A percentile compares a stretch with the other conserved stretches of the same genome.
These are phyloP conservation scores for Vombatus ursinus DNA, from an alignment of 2,113 vertebrate species.

Conservation along the genomic window DNA sequence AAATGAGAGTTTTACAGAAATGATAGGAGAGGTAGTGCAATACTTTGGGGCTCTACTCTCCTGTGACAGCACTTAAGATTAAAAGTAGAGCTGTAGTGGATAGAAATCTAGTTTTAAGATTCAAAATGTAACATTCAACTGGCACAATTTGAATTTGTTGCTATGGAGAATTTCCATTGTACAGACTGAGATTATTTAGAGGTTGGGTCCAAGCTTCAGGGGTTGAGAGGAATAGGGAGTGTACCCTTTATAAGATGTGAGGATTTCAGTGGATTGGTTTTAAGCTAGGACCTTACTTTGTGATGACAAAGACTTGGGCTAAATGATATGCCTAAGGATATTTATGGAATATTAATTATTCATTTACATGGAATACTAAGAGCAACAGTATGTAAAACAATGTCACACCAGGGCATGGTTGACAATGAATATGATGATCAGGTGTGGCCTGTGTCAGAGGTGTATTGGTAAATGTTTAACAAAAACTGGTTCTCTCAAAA, in stretches of 20 bases:
- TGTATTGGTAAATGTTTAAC: not conserved
- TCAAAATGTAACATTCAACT: not conserved
- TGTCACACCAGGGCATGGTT: not conserved
- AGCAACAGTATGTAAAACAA: not conserved
- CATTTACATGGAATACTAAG: not conserved
- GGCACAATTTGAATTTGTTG: not conserved
- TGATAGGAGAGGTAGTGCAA: not conserved
- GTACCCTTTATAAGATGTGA: not conserved
- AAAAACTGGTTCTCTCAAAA: not conserved
- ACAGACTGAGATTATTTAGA: not conserved
- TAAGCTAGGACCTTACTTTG: not conserved
- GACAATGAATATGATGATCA: not conserved
- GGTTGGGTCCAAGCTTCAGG: not conserved
- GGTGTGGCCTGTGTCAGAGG: not conserved
- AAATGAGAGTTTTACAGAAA: not conserved
- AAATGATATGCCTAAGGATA: not conserved
- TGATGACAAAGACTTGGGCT: not conserved
- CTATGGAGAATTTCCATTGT: not conserved
- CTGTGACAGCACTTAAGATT: not conserved
- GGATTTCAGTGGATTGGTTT: not conserved
- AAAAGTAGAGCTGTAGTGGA: not conserved
- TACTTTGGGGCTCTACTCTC: not conserved
- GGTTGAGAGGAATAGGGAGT: not conserved
- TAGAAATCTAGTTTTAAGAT: not conserved
- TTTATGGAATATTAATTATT: not conserved